Evolutionary conservation across 2,888 invertebrate species (phyloP).

Genomic region (Drosophila siamana): DNA sequence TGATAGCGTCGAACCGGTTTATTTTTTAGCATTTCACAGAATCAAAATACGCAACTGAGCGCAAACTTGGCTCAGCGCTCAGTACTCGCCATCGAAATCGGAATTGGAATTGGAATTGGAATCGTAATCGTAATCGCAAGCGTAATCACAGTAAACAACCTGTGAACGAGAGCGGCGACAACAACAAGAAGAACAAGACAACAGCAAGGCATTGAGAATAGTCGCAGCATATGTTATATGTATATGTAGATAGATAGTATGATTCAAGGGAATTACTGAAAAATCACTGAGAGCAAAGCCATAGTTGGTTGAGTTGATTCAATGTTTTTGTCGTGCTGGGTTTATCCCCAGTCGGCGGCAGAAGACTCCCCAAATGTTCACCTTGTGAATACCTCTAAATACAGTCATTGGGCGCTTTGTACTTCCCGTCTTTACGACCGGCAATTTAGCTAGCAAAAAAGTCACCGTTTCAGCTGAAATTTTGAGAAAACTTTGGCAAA

Average conservation of each 20-base stretch:
- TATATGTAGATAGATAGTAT: no score
- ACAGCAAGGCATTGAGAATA: no score
- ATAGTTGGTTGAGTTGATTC: no score
- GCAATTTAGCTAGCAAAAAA: no score
- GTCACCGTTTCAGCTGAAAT: no score
- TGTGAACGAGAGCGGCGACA: slow-evolving; percentile 20
- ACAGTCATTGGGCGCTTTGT: slow-evolving; percentile 8
- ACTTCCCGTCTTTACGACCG: no score
- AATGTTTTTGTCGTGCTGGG: slow-evolving; percentile 6
- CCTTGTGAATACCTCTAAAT: no score
- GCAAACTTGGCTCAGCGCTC: slow-evolving; percentile 11
- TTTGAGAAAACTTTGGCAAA: no score
- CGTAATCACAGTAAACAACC: slow-evolving; percentile 28
- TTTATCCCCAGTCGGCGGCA: slow-evolving; percentile 9
- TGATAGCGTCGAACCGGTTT: slow-evolving; percentile 49
- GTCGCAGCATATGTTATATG: neutral
- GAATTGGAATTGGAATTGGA: no score
- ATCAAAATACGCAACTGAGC: slow-evolving; percentile 44
- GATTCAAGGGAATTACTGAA: slow-evolving; percentile 13
- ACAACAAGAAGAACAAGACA: neutral
- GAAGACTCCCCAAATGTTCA: neutral
- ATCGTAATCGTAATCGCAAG: neutral
- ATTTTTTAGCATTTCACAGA: neutral
- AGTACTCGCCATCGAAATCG: no score
- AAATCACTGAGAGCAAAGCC: slow-evolving; percentile 6